Conservation (phyloP, 2,797 vertebrate species). For the Luscinia megarhynchos region DNA sequence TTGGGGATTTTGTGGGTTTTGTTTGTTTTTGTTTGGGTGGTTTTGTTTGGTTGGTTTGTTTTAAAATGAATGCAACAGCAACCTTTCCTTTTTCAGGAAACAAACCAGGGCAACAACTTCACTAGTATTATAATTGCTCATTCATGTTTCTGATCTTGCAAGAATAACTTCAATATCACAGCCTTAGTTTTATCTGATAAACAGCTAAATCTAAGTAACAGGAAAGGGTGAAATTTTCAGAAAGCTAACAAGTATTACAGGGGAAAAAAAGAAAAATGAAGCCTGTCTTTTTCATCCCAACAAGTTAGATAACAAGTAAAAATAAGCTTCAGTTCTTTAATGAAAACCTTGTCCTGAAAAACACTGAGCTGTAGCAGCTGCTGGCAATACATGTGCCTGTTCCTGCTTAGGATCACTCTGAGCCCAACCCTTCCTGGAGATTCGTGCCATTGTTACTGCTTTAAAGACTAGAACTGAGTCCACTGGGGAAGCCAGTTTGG, state of each 20-base stretch:
- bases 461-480: background rate
- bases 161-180: background rate
- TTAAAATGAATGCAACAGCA: background rate
- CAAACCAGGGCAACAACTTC: background rate
- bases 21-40: background rate
- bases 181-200: background rate
- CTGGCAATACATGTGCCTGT: background rate
- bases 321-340: background rate
- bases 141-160: background rate
- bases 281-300: background rate
- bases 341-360: background rate
- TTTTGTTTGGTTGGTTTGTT: background rate
- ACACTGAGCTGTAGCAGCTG: background rate
- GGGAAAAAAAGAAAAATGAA: rapidly evolving
- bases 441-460: background rate
- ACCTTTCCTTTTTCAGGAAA: background rate
- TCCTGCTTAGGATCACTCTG: background rate
- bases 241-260: background rate
- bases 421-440: background rate
- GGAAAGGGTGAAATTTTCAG: background rate
- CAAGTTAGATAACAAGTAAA: background rate
- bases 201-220: background rate
- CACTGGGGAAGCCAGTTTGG: background rate
- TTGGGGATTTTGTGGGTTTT: background rate
- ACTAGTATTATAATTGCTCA: background rate